Evolutionary conservation across 2,888 invertebrate species (phyloP).

Genomic region (Cephus runcator): DNA sequence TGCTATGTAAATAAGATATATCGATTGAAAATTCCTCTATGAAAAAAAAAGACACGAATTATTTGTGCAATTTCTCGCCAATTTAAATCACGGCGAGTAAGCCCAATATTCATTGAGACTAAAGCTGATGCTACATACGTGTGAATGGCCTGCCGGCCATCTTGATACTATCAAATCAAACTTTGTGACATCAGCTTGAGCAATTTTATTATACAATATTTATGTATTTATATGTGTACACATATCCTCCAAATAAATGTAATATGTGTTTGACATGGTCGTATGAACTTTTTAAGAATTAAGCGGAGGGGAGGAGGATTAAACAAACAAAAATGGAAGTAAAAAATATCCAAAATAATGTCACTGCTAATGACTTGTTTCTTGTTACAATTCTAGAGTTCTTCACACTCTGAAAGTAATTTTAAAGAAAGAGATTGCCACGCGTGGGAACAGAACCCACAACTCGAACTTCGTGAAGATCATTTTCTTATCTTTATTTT

Average conservation of each 20-base stretch:
- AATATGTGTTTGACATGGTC: constrained; percentile 53
- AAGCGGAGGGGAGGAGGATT: background rate
- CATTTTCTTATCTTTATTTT: background rate
- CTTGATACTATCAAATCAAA: constrained; percentile 9
- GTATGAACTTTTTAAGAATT: background rate
- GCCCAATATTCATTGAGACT: constrained; percentile 19
- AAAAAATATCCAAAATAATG: background rate
- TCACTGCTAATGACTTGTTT: background rate
- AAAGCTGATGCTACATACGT: constrained; percentile 26
- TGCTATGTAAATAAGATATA: constrained; percentile 44
- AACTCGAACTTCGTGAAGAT: background rate
- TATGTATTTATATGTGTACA: constrained; percentile 63
- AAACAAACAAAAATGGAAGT: background rate
- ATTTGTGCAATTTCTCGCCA: constrained; percentile 8
- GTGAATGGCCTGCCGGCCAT: background rate
- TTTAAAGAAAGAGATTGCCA: background rate
- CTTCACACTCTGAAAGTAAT: background rate
- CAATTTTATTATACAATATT: constrained; percentile 58
- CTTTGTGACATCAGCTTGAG: constrained; percentile 39
- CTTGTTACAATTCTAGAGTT: background rate
- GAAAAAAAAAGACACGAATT: constrained; percentile 4
- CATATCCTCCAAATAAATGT: constrained; percentile 61
- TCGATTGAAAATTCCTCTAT: constrained; percentile 26
- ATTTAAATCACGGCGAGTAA: background rate
- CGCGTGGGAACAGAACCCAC: background rate